phyloP scores from a whole-genome alignment of 2,113 vertebrate genomes.

The Copsychus sechellarum region DNA sequence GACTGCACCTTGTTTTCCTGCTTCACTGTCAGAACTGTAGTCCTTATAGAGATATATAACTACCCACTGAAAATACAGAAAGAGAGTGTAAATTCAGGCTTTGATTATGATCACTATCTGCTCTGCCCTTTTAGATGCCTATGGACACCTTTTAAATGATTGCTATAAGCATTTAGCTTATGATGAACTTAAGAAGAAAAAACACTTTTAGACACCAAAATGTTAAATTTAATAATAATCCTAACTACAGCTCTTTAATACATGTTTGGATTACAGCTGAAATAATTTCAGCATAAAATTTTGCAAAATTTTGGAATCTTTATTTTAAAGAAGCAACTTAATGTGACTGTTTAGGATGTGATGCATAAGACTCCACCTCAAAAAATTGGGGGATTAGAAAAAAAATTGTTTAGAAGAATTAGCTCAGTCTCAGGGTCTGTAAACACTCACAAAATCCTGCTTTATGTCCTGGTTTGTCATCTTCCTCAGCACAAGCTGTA shows the following conservation, averaged over 20 bases:
- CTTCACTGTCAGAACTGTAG: background rate
- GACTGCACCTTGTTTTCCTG: background rate
- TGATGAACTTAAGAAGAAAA: background rate
- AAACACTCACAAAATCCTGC: background rate
- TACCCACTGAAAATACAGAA: background rate
- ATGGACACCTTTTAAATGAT: background rate
- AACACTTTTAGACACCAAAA: background rate
- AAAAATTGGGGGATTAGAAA: fast-evolving
- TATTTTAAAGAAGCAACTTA: background rate
- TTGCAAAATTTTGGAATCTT: background rate
- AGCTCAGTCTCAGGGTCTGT: background rate
- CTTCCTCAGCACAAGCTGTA: background rate
- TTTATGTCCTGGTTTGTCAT: background rate
- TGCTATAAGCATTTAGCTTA: background rate
- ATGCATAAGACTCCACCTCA: background rate
- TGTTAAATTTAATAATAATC: background rate
- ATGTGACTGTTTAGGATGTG: background rate
- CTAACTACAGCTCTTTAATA: background rate
- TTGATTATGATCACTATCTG: background rate
- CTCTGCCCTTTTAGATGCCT: background rate
- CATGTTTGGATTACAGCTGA: background rate
- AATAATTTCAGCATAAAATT: background rate
- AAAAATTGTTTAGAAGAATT: background rate
- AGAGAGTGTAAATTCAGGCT: background rate
- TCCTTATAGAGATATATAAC: background rate